These are phyloP conservation scores for Epirrhoe alternata DNA, from an alignment of 2,888 invertebrate species.

Conservation along the genomic window DNA sequence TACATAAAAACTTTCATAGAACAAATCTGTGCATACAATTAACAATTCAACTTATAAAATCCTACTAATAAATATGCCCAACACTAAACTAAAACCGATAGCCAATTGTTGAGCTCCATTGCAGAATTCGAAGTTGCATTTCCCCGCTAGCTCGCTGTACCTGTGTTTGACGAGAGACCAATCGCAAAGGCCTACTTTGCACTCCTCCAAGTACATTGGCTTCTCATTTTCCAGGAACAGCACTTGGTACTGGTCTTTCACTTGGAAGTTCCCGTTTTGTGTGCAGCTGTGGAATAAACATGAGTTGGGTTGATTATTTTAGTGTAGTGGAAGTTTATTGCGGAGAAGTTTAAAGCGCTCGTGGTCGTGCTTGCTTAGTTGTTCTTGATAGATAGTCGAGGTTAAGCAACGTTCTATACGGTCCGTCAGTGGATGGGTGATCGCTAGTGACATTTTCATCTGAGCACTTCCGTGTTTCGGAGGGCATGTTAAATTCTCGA, in stretches of 20 bases:
- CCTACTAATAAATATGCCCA: slow-evolving; percentile 40
- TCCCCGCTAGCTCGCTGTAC: slow-evolving; percentile 81
- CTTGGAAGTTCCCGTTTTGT: slow-evolving; percentile 73
- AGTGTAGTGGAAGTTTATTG: no score
- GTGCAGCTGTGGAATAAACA: slow-evolving; percentile 77
- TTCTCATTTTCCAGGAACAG: slow-evolving; percentile 90
- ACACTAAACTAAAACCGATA: slow-evolving; percentile 46
- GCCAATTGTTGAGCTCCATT: slow-evolving; percentile 58
- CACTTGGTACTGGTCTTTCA: slow-evolving; percentile 71
- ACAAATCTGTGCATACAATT: neutral
- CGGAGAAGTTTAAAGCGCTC: no score
- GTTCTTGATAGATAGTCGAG: no score
- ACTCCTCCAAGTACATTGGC: slow-evolving; percentile 88
- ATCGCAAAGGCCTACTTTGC: slow-evolving; percentile 91
- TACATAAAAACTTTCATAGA: neutral
- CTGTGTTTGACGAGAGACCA: slow-evolving; percentile 88
- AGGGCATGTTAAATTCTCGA: no score
- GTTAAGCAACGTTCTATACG: no score
- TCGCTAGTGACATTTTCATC: no score
- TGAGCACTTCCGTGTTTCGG: no score
- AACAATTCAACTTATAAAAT: slow-evolving; percentile 27
- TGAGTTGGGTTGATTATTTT: neutral
- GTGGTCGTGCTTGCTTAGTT: no score
- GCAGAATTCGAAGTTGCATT: slow-evolving; percentile 86
- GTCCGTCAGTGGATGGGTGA: no score